These are phyloP conservation scores for Cyclina sinensis DNA, from an alignment of 1,140 invertebrate species.

Conservation along the genomic window DNA sequence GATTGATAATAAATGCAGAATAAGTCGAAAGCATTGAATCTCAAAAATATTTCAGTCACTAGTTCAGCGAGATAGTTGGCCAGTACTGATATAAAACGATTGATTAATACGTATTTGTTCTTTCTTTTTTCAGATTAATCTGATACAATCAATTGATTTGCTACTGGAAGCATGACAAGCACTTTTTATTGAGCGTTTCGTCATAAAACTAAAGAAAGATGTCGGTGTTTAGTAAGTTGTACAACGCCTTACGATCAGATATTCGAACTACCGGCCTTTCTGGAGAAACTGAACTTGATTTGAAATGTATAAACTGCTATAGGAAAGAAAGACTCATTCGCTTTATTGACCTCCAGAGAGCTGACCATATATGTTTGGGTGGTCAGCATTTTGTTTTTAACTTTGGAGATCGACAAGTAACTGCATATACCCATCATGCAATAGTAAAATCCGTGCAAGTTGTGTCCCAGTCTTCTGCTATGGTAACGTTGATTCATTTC, in stretches of 20 bases:
- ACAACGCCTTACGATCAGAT: not conserved
- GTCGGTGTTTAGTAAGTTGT: not conserved
- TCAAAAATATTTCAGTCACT: no score
- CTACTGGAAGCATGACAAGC: no score
- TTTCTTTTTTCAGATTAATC: no score
- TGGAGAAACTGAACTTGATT: slow-evolving; percentile 23
- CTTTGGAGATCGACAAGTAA: not conserved
- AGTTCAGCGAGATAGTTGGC: no score
- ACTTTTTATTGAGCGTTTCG: no score
- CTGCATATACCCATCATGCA: slow-evolving; percentile 30
- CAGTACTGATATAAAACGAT: no score
- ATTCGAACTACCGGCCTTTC: not conserved
- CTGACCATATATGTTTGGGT: slow-evolving; percentile 7
- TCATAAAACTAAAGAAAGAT: no score
- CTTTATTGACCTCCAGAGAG: not conserved
- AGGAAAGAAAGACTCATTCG: not conserved
- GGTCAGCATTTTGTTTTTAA: not conserved
- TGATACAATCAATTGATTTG: no score
- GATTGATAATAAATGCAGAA: no score
- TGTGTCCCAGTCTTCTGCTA: not conserved
- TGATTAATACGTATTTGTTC: no score
- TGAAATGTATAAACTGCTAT: not conserved
- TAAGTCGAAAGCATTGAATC: no score
- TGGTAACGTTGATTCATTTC: slow-evolving; percentile 29
- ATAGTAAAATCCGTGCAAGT: not conserved